Percentiles rank a stretch among this genome's conserved stretches.
phyloP scores from a whole-genome alignment of 2,113 vertebrate species.

The Corythoichthys haematopterus region DNA sequence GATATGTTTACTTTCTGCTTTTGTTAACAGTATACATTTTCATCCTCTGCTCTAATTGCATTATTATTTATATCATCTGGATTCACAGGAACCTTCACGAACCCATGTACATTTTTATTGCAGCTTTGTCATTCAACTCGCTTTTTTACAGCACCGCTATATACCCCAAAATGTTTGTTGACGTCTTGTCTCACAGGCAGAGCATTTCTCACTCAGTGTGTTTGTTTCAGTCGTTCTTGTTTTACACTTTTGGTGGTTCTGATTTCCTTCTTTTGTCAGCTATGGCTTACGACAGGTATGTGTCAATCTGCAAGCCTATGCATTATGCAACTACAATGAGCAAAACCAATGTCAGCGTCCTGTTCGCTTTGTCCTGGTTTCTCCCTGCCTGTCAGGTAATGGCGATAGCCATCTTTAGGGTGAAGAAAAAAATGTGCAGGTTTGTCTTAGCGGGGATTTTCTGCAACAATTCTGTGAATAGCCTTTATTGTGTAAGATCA shows the following conservation, averaged over 20 bases:
- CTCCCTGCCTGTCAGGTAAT: background rate
- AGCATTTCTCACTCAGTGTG: background rate
- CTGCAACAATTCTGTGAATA: background rate
- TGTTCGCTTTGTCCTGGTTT: background rate
- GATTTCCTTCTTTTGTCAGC: background rate
- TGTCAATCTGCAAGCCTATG: background rate
- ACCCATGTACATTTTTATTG: no score
- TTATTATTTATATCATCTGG: background rate
- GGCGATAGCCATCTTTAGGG: background rate
- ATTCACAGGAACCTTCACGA: constrained; percentile 3
- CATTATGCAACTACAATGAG: background rate
- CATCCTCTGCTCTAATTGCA: background rate
- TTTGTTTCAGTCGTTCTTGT: background rate
- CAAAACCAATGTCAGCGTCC: background rate
- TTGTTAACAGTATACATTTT: background rate
- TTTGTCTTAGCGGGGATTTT: background rate
- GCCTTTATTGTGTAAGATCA: background rate
- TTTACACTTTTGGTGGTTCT: background rate
- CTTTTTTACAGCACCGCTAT: background rate
- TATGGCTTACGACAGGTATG: background rate
- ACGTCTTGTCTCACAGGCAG: background rate
- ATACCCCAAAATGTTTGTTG: background rate
- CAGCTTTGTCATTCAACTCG: background rate
- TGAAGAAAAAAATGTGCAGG: background rate
- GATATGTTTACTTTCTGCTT: background rate